phyloP scores from a whole-genome alignment of 2,888 invertebrate genomes.

The Aspidapion aeneum region DNA sequence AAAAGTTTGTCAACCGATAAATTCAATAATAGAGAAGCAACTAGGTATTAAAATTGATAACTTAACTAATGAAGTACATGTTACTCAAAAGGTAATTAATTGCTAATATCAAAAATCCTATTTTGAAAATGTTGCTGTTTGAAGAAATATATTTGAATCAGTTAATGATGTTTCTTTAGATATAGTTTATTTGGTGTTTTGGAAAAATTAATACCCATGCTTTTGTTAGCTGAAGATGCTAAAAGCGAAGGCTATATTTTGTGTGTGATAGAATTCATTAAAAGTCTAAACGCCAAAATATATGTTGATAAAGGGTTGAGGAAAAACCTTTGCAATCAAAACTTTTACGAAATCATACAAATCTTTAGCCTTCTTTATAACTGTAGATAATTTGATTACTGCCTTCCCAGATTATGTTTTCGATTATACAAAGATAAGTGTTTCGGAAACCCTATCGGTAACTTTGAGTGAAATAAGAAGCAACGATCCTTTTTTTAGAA shows the following conservation, averaged over 20 bases:
- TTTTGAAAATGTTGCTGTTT: constrained; percentile 28
- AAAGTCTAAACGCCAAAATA: constrained; percentile 27
- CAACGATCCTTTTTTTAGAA: constrained; percentile 16
- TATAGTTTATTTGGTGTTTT: constrained; percentile 28
- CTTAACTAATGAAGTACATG: constrained; percentile 6
- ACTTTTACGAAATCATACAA: constrained; percentile 15
- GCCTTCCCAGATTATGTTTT: constrained; percentile 19
- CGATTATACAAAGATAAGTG: constrained; percentile 23
- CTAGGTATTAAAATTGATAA: constrained; percentile 19
- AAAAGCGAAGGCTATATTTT: constrained; percentile 26
- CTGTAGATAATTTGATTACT: constrained; percentile 24
- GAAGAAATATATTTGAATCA: constrained; percentile 24
- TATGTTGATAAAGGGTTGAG: constrained; percentile 23
- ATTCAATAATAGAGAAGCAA: constrained; percentile 15
- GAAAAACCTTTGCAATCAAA: constrained; percentile 14
- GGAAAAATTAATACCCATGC: constrained; percentile 30
- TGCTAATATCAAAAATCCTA: constrained; percentile 15
- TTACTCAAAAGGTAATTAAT: constrained; percentile 10
- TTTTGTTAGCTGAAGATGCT: constrained; percentile 22
- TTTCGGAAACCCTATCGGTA: constrained; percentile 19
- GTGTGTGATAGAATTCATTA: constrained; percentile 26
- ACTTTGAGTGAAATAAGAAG: constrained; percentile 21
- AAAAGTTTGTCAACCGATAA: constrained; percentile 19
- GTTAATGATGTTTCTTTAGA: constrained; percentile 23
- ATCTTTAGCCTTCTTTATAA: constrained; percentile 24